phyloP scores from a whole-genome alignment of 1,140 invertebrate genomes.

The Caenorhabditis latens region DNA sequence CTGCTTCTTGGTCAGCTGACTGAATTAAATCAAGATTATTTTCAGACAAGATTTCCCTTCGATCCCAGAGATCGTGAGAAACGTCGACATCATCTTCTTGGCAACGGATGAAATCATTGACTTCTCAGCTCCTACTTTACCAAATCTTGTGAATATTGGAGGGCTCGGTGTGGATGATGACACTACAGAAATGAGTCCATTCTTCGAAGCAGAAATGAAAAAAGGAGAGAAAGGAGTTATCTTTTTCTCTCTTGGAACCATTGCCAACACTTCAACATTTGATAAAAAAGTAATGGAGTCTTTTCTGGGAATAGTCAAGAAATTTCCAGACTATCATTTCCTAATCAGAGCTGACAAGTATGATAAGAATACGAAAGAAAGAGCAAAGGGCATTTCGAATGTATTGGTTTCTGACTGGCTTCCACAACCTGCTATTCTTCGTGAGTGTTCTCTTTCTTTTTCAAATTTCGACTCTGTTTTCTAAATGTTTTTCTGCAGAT shows the following conservation, averaged over 20 bases:
- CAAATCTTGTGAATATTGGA: conserved; percentile 63
- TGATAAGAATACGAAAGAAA: conserved; percentile 36
- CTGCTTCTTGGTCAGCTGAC: background rate
- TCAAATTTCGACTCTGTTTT: background rate
- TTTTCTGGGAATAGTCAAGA: conserved; percentile 38
- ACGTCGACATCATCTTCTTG: conserved; percentile 61
- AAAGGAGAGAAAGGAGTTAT: conserved; percentile 64
- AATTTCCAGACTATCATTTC: conserved; percentile 65
- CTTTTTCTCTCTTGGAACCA: conserved; percentile 63
- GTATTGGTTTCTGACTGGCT: conserved; percentile 62
- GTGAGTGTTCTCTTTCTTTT: background rate
- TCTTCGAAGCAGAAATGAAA: conserved; percentile 57
- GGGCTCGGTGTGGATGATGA: conserved; percentile 60
- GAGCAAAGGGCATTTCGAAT: conserved; percentile 56
- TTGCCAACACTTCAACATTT: conserved; percentile 59
- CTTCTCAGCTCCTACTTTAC: conserved; percentile 57
- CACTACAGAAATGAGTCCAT: conserved; percentile 22
- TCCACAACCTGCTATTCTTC: conserved; percentile 62
- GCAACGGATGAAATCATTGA: conserved; percentile 65
- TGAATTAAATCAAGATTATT: background rate
- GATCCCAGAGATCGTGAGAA: conserved; percentile 43
- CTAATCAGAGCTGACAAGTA: conserved; percentile 58
- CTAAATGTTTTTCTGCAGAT: background rate
- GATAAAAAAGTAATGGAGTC: conserved; percentile 39
- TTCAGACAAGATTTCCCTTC: conserved; percentile 63